Percentiles rank a stretch among this genome's conserved stretches.
Conservation (phyloP, 2,888 invertebrate genomes). For the Agrotis segetum region DNA sequence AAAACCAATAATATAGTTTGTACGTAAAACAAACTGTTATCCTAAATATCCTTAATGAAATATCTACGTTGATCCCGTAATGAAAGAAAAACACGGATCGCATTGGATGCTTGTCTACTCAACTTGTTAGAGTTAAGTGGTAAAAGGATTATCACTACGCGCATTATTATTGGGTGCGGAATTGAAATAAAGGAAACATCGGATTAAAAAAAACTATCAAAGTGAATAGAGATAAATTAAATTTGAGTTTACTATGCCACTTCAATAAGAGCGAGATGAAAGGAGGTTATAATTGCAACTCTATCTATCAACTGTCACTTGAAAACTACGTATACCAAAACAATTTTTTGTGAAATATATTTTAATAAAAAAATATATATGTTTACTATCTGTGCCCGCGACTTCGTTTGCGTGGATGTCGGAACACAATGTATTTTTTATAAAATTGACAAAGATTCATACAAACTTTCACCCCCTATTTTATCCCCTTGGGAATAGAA, state of each 20-base stretch:
- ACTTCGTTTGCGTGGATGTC: too few relatives aligned
- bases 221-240: neutral
- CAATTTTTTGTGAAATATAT: too few relatives aligned
- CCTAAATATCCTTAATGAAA: slow-evolving; percentile 38
- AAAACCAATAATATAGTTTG: slow-evolving; percentile 12
- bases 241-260: neutral
- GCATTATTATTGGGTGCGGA: slow-evolving; percentile 33
- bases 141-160: slow-evolving; percentile 43
- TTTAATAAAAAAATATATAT: too few relatives aligned
- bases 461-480: too few relatives aligned
- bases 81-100: slow-evolving; percentile 53
- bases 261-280: too few relatives aligned
- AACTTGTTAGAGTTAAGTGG: slow-evolving; percentile 43
- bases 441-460: too few relatives aligned
- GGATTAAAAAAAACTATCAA: slow-evolving; percentile 17
- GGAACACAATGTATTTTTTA: too few relatives aligned
- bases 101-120: slow-evolving; percentile 37
- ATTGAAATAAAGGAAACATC: slow-evolving; percentile 9
- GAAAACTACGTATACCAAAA: too few relatives aligned
- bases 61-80: slow-evolving; percentile 47
- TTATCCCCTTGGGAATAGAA: too few relatives aligned
- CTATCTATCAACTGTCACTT: too few relatives aligned
- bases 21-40: slow-evolving; percentile 25
- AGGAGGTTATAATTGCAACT: too few relatives aligned
- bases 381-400: too few relatives aligned